Percentiles rank a stretch among this genome's conserved stretches.
phyloP scores from a whole-genome alignment of 2,888 invertebrate genomes.

The Terebella lapidaria region DNA sequence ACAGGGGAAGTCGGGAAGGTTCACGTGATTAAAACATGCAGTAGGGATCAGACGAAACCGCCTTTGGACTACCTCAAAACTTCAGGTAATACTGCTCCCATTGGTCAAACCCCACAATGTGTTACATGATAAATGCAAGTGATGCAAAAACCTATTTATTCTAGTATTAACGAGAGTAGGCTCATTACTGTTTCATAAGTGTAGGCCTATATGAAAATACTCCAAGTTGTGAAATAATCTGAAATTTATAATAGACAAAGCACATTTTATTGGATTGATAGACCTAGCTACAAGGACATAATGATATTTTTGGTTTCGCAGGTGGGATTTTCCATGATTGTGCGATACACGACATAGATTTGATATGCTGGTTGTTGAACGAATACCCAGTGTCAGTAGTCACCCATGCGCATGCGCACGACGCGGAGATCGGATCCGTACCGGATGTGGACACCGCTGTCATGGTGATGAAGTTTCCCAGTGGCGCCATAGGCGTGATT shows the following conservation, averaged over 20 bases:
- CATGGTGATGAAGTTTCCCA: conserved; percentile 62
- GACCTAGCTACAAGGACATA: no score
- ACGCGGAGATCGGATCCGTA: conserved; percentile 61
- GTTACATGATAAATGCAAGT: no score
- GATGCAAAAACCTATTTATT: no score
- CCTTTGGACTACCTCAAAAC: conserved; percentile 61
- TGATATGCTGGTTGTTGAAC: conserved; percentile 63
- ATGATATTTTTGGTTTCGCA: conserved; percentile 21
- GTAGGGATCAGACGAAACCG: conserved; percentile 66
- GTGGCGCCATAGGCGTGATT: conserved; percentile 62
- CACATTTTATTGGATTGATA: no score
- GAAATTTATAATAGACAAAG: no score
- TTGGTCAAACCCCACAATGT: no score
- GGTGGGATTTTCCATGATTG: conserved; percentile 70
- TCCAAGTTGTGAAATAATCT: no score
- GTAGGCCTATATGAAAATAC: no score
- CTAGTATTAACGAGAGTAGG: no score
- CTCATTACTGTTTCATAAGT: no score
- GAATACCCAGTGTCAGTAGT: conserved; percentile 62
- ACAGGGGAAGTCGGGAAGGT: conserved; percentile 63
- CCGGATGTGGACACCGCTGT: conserved; percentile 65
- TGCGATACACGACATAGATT: conserved; percentile 67
- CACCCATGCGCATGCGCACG: conserved; percentile 56
- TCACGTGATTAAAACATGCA: conserved; percentile 63
- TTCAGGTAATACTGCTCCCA: no score